Base-by-base conservation (phyloP, 2,888 invertebrate species). In the Drosophila mimetica region DNA sequence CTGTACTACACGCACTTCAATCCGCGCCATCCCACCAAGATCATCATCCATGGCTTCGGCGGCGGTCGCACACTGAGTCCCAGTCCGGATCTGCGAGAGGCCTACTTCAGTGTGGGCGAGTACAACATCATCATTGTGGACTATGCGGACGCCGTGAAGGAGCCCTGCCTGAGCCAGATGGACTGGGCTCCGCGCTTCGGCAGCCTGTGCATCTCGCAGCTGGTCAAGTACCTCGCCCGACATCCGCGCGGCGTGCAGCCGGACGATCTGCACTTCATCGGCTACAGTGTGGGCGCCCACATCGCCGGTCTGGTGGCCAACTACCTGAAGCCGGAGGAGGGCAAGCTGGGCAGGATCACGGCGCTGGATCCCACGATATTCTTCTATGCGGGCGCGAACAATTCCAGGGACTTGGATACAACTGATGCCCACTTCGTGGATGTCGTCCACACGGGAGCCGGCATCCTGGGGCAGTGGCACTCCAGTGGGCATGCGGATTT, bases 21-120 rank as follows among this genome's bases (percentile, higher is more conserved):
- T 91, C 93, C 95, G 0, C 93, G 93, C 0, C 94, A 96, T 90
- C 95, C 96, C 0, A 96, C 97, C 5, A 98, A 98, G 92, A 93
- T 98, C 20, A 95, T 98, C 46, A 96, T 98, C 16, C 98, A 98
- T 88, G 98, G 98, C 6, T 98, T 98, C 86, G 97, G 97, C 0
- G 97, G 97, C 0, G 97, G 97, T 0, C 92, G 96, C 71, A 94
- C 95, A 89, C 92, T 95, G 32, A 95, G 96, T 0, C 97, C 97
- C 0, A 97, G 96, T 89, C 96, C 97, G 0, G 96, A 97, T 89
- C 94, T 97, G 92, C 93, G 97, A 53, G 95, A 96, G 89, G 97
- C 96, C 0, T 97, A 96, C 90, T 97, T 97, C 90, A 93, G 93
- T 36, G 93, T 94, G 64, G 96, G 97, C 46, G 94, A 96, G 82